Evolutionary conservation across 2,797 vertebrate genomes (phyloP), one percentile per base, ranked within the genome.

Genomic region (Acrossocheilus wenchowensis): DNA sequence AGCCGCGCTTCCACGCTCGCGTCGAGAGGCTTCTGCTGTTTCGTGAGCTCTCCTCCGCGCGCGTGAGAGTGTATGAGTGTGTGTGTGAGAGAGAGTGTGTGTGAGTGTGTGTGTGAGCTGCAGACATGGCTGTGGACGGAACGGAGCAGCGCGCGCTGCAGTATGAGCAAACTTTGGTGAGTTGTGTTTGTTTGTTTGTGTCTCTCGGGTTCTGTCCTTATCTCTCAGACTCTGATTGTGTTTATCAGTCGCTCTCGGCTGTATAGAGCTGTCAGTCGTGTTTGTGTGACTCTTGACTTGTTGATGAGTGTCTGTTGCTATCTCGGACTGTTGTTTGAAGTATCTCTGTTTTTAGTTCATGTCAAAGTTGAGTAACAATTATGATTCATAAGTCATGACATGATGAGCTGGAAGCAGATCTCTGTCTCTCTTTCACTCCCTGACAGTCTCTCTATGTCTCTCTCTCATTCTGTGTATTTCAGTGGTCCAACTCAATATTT

Each of bases 91-190:
- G 54, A 0, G 45, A 11, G 87, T n/a, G 10, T 6, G 15, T 0
- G 68, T 11, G 85, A 9, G 85, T 23, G 77, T 9, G 64, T 10
- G 64, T 0, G 86, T 11, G 71, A 84, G 90, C 88, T 52, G 41
- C 88, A 93, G 90, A 90, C 92, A 95, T 95, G 95, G 94, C 95
- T 36, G 95, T 92, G 89, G 96, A 96, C 85, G 96, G 96, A 85
- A 95, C 96, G 69, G 97, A 96, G 86, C 97, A 96, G 93, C 96
- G 97, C 87, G 97, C 97, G 90, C 97, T 99, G 90, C 97, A 99
- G 89, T 99, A 99, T 89, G 97, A 99, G 84, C 97, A 99, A 93
- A 99, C 98, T 88, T 90, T 99, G 97, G 98, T 99, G 90, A 97
- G 98, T 95, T n/a, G 41, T 90, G 45, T 87, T 75, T 57, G 57